These are phyloP conservation scores for Paelopatides confundens DNA, from an alignment of 53 echinoderm and acorn worm genomes.

Conservation along the genomic window DNA sequence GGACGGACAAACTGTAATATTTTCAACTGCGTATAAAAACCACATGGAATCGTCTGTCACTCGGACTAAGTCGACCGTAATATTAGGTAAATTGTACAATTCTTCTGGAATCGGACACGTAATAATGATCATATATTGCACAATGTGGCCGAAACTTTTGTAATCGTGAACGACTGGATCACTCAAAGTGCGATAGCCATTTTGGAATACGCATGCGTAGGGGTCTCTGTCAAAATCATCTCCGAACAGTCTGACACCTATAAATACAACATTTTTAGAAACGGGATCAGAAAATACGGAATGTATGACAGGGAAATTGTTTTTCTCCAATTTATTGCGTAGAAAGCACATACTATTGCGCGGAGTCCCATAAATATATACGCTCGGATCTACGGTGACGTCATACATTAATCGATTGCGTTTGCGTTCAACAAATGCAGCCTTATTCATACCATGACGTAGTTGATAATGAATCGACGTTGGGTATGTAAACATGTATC, in stretches of 20 bases:
- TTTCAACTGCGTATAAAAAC: constrained; percentile 53
- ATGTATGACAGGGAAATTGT: constrained; percentile 79
- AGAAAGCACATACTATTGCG: constrained; percentile 72
- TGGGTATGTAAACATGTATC: neutral
- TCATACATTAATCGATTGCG: constrained; percentile 24
- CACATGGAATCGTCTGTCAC: constrained; percentile 42
- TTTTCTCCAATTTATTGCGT: constrained; percentile 54
- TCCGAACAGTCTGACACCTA: constrained; percentile 57
- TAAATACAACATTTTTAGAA: constrained; percentile 64
- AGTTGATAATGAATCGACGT: neutral
- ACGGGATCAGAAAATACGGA: constrained; percentile 75
- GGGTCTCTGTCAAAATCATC: constrained; percentile 47
- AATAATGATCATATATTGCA: constrained; percentile 76
- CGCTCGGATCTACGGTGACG: neutral
- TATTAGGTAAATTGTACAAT: constrained; percentile 12
- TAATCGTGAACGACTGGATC: constrained; percentile 74
- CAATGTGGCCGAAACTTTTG: constrained; percentile 76
- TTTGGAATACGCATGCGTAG: constrained; percentile 69
- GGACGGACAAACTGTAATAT: constrained; percentile 73
- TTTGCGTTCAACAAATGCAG: neutral
- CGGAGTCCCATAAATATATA: constrained; percentile 48
- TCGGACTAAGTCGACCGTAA: constrained; percentile 55
- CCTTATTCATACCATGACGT: neutral
- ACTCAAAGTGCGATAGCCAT: constrained; percentile 23
- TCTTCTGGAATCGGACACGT: constrained; percentile 71